phyloP scores from a whole-genome alignment of 2,797 vertebrate genomes.

The Leptoclinus maculatus region DNA sequence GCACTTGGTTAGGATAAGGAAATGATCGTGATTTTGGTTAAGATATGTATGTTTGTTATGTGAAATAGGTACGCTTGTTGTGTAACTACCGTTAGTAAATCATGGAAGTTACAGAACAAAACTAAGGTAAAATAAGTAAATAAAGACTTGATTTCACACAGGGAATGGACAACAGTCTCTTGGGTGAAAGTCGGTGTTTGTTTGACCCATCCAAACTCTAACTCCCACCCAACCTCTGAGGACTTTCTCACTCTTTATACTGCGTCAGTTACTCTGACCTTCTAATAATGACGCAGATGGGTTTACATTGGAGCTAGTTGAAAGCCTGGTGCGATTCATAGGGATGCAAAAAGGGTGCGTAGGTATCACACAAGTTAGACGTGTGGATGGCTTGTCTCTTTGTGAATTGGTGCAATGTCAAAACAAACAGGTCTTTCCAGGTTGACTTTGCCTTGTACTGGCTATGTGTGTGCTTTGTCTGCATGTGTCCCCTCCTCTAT shows the following conservation, averaged over 20 bases:
- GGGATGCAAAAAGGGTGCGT: neutral
- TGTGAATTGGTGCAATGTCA: conserved; percentile 52
- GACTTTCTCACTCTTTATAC: no score
- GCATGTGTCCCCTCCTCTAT: conserved; percentile 10
- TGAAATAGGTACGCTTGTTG: neutral
- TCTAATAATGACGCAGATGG: neutral
- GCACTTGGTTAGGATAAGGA: neutral
- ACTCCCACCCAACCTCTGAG: no score
- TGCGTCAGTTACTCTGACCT: neutral
- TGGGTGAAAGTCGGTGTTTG: no score
- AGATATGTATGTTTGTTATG: neutral
- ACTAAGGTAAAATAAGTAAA: neutral
- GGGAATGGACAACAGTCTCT: neutral
- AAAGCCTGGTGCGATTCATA: neutral
- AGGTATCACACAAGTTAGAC: neutral
- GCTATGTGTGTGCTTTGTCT: conserved; percentile 18
- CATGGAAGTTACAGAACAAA: neutral
- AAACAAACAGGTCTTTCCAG: conserved; percentile 20
- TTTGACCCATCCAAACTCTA: neutral
- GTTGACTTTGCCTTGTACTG: conserved; percentile 37
- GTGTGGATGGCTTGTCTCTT: neutral
- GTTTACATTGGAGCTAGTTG: neutral
- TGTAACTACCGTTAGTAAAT: no score
- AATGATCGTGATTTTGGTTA: neutral
- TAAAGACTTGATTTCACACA: neutral